Percentiles rank a stretch among this genome's conserved stretches.
These are phyloP conservation scores for Drosophila novamexicana DNA, from an alignment of 1,140 invertebrate genomes.

Conservation along the genomic window DNA sequence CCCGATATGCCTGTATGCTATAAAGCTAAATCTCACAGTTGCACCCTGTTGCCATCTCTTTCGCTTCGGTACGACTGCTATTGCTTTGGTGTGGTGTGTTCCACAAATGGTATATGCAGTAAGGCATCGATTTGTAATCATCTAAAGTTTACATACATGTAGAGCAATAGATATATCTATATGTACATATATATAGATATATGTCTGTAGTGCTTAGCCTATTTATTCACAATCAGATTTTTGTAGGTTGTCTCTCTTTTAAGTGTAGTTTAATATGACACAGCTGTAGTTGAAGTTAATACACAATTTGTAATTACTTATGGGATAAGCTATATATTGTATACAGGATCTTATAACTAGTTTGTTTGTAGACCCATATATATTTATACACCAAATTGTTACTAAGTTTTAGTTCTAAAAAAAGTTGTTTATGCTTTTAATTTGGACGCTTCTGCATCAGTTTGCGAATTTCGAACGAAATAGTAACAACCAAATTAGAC, in stretches of 20 bases:
- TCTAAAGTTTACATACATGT: neutral
- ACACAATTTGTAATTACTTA: slow-evolving; percentile 1
- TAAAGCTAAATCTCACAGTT: neutral
- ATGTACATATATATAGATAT: neutral
- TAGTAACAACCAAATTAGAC: neutral
- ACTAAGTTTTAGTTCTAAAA: too few relatives aligned
- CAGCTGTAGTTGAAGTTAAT: neutral
- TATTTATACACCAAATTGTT: neutral
- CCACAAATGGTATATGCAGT: neutral
- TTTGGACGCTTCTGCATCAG: too few relatives aligned
- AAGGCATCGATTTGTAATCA: neutral
- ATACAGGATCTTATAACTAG: neutral
- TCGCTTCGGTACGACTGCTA: slow-evolving; percentile 15
- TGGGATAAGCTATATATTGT: neutral
- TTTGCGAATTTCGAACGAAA: neutral
- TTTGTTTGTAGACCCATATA: neutral
- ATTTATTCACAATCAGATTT: neutral
- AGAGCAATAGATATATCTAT: neutral
- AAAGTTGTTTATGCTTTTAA: too few relatives aligned
- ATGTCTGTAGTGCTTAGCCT: neutral
- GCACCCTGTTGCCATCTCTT: slow-evolving; percentile 36
- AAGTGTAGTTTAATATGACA: slow-evolving; percentile 1
- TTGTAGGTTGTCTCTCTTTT: neutral
- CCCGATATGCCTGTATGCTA: neutral
- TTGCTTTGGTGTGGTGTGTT: slow-evolving; percentile 1